Base-by-base conservation (phyloP, 1,140 invertebrate genomes). In the Platyscapa corneri region DNA sequence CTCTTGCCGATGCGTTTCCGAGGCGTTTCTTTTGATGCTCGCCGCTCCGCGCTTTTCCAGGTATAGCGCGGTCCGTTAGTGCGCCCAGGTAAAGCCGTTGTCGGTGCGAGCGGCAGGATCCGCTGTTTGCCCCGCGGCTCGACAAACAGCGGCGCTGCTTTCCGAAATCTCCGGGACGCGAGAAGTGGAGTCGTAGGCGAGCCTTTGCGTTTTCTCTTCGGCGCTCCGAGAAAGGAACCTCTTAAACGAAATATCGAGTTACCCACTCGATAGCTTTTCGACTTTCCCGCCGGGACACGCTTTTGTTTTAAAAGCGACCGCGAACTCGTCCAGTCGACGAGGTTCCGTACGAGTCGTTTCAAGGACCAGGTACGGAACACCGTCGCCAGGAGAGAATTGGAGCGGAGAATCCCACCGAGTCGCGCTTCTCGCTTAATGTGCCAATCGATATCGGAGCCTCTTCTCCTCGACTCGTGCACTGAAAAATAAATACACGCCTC, bases 61-160 rank as follows among this genome's bases (percentile, higher is more conserved):
- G 86, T 87, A 85, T 30, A 83, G 85, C 20, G 37, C 10, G 39
- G 82, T 81, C 85, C 77, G 82, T 83, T 83, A 85, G 39, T 34
- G 72, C 37, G 20, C 70, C 34, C 82, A 84, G 82, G 75, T 77
- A 84, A 84, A 49, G 67, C 87, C 88, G 88, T 60, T 27, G 56
- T 7, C 32, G 30, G 88, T 6, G 34, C 34, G 56, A 60, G 86
- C 83, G 86, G 88, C 89, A 90, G 89, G 90, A 89, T 89, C 86
- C 88, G 65, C 85, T 92, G 90, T 92, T 91, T 92, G 89, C 90
- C 79, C 88, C 89, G 88, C 75, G 86, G 86, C 86, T 89, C 87
- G 88, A 87, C 89, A 93, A 92, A 92, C 89, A 92, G 89, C 90
- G 91, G 90, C 89, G 88, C 89, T 91, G n/a, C n/a, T 89, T 89